These are phyloP conservation scores for Meloidogyne floridensis DNA, from an alignment of 1,140 invertebrate species.

Conservation along the genomic window DNA sequence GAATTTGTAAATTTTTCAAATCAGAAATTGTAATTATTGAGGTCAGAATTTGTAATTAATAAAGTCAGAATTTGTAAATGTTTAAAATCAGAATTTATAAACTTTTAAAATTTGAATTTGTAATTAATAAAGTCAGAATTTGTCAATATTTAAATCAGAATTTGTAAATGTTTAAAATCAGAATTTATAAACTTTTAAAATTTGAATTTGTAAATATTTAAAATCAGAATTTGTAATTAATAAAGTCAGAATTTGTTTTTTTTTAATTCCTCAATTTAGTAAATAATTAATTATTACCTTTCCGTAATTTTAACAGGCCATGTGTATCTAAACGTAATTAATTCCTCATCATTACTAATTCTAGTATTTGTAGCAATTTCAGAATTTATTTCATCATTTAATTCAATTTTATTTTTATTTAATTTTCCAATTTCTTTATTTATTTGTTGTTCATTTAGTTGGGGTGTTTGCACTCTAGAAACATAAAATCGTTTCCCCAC, in stretches of 20 bases:
- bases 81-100: too few relatives aligned
- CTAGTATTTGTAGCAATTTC: background rate
- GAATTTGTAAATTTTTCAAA: too few relatives aligned
- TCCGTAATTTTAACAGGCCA: constrained; percentile 42
- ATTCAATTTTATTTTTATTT: constrained; percentile 1
- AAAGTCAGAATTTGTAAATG: background rate
- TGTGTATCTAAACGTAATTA: constrained; percentile 39
- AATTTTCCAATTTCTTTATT: background rate
- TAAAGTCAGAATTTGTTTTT: too few relatives aligned
- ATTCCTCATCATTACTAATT: constrained; percentile 22
- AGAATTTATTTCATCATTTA: background rate
- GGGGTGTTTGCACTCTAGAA: background rate
- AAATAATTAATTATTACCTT: constrained; percentile 24
- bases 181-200: too few relatives aligned
- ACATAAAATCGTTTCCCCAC: background rate
- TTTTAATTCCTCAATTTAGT: too few relatives aligned
- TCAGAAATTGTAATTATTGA: too few relatives aligned
- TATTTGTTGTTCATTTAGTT: background rate
- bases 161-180: too few relatives aligned
- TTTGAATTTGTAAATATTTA: too few relatives aligned
- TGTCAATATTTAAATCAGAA: too few relatives aligned
- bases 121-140: too few relatives aligned
- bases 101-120: too few relatives aligned
- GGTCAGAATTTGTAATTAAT: constrained; percentile 2
- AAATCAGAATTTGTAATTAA: too few relatives aligned